Base-by-base conservation (phyloP, 2,888 invertebrate genomes). In the Pherbina coryleti region DNA sequence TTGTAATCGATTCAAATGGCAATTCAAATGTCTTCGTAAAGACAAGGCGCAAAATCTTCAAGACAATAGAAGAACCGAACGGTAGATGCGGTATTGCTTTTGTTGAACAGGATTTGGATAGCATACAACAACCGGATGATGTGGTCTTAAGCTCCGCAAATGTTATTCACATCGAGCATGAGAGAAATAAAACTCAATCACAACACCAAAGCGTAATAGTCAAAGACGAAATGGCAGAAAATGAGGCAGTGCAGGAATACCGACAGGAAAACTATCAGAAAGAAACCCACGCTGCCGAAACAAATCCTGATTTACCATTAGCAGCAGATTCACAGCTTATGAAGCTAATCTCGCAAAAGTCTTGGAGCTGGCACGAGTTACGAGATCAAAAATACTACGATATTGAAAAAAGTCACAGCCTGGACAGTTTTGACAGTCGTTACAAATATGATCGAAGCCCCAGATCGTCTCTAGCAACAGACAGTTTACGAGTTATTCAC, bases 1-100 rank as follows among this genome's bases (percentile, higher is more conserved):
- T 53, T 9, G 71, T 49, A 44, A 51, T 82, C 64, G 78, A 57
- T 73, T 81, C 81, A 78, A 85, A 85, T 72, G 82, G 82, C 31
- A 86, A 86, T n/a, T 84, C 91, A 64, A 95, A 94, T 86, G 92
- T 95, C 0, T 94, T 95, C 81, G 94, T 95, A 0, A 95, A 94
- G 88, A 96, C 95, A 0, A 95, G 94, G 60, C 91, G 95, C 75
- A 95, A 95, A 90, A 92, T 95, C 82, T 95, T 95, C 81, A 94
- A 95, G 0, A 94, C 95, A 0, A 92, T 94, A 5, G 92, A 92
- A 2, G 85, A 88, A 28, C 85, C 87, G 0, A 84, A 74, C 67
- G 85, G 86, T 0, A 75, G 80, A 44, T 87, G 85, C 49, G 87
- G 88, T 31, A 79, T 88, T 44, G 84, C 86, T 3, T 82, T 88